A percentile compares a stretch with the other conserved stretches of the same genome.
Conservation (phyloP, 2,113 vertebrate genomes). For the Phaethon lepturus region DNA sequence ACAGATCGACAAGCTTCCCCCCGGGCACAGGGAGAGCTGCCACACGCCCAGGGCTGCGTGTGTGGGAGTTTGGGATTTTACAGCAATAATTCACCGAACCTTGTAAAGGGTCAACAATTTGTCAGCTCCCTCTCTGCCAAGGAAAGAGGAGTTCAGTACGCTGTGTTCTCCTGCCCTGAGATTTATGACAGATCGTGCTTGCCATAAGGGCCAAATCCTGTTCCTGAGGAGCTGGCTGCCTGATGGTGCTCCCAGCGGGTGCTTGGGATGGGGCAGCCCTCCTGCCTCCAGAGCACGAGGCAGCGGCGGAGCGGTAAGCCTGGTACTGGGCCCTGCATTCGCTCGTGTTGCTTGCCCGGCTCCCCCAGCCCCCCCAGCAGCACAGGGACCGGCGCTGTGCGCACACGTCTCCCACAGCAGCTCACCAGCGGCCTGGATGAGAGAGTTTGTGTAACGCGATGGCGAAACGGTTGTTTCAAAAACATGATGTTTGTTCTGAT, state of each 20-base stretch:
- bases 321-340: neutral
- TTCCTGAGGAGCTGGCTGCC: neutral
- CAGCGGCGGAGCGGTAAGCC: neutral
- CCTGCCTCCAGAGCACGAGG: neutral
- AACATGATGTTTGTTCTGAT: neutral
- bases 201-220: neutral
- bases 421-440: neutral
- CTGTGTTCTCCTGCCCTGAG: conserved; percentile 22
- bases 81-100: conserved; percentile 33
- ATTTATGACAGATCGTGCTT: neutral
- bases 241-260: neutral
- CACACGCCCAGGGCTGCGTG: neutral
- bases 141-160: neutral
- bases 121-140: conserved; percentile 47
- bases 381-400: accelerated
- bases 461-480: neutral
- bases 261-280: neutral
- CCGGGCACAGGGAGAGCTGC: neutral
- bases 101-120: conserved; percentile 37
- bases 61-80: neutral
- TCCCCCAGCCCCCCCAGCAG: no score
- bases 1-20: neutral
- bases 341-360: neutral
- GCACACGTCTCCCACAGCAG: neutral
- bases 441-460: accelerated